Evolutionary conservation across 2,797 vertebrate species (phyloP).

Genomic region (Urocyon cinereoargenteus): DNA sequence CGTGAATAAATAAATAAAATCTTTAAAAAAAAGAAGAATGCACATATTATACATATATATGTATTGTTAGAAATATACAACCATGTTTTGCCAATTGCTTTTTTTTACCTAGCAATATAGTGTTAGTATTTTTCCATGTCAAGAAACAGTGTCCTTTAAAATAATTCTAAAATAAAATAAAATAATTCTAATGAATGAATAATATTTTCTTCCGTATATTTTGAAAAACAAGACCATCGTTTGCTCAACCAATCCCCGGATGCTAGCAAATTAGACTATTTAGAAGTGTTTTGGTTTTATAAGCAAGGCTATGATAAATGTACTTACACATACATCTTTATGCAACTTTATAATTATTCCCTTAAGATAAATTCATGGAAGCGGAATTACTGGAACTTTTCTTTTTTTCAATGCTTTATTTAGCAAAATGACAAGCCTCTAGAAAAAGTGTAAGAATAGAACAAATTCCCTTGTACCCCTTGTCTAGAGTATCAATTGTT

Average conservation of each 20-base stretch:
- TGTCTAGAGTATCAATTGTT: background rate
- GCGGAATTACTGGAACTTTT: background rate
- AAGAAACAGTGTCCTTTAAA: background rate
- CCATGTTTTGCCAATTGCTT: background rate
- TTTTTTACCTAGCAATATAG: background rate
- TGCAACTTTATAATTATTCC: background rate
- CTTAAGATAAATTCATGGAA: background rate
- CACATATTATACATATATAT: background rate
- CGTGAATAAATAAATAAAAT: no score
- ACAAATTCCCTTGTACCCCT: background rate
- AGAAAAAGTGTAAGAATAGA: background rate
- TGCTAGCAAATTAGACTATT: background rate
- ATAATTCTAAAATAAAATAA: conserved; percentile 17
- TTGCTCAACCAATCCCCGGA: background rate
- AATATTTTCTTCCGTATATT: background rate
- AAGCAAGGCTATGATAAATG: background rate
- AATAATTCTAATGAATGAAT: background rate
- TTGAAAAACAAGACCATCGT: background rate
- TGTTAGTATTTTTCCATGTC: background rate
- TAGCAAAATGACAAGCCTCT: background rate
- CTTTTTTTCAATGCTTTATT: background rate
- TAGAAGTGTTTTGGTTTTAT: background rate
- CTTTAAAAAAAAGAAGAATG: no score
- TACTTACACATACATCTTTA: background rate
- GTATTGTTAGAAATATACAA: background rate